phyloP scores from a whole-genome alignment of 1,140 invertebrate species.

The Bombus difficillimus region DNA sequence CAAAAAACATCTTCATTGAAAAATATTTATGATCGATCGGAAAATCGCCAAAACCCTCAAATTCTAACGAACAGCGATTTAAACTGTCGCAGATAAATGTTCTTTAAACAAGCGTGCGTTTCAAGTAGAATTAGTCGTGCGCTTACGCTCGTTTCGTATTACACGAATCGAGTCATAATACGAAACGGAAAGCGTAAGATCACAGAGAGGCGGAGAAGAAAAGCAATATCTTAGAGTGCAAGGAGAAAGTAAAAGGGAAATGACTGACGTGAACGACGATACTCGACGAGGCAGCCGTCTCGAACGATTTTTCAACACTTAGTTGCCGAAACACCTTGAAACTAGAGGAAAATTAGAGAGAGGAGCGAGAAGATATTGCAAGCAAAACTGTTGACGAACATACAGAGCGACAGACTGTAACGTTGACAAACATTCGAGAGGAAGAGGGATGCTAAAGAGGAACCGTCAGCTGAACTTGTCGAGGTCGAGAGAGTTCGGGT shows the following conservation, averaged over 20 bases:
- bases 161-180: too few relatives aligned
- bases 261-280: slow-evolving; percentile 12
- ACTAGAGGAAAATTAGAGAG: neutral
- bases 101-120: neutral
- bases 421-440: slow-evolving; percentile 47
- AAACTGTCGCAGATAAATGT: neutral
- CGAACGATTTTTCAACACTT: slow-evolving; percentile 31
- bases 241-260: slow-evolving; percentile 25
- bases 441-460: slow-evolving; percentile 23
- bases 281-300: slow-evolving; percentile 22
- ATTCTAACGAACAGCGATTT: neutral
- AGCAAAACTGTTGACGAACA: slow-evolving; percentile 52
- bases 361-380: neutral
- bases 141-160: neutral
- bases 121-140: neutral
- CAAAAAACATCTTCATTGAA: too few relatives aligned
- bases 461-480: slow-evolving; percentile 57
- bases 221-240: slow-evolving; percentile 13
- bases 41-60: neutral
- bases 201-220: neutral
- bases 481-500: slow-evolving; percentile 71
- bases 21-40: neutral
- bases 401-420: slow-evolving; percentile 39
- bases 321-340: slow-evolving; percentile 31
- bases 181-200: neutral